These are phyloP conservation scores for Pocillopora grandis DNA, from an alignment of 92 coral and sea anemone species.

Conservation along the genomic window DNA sequence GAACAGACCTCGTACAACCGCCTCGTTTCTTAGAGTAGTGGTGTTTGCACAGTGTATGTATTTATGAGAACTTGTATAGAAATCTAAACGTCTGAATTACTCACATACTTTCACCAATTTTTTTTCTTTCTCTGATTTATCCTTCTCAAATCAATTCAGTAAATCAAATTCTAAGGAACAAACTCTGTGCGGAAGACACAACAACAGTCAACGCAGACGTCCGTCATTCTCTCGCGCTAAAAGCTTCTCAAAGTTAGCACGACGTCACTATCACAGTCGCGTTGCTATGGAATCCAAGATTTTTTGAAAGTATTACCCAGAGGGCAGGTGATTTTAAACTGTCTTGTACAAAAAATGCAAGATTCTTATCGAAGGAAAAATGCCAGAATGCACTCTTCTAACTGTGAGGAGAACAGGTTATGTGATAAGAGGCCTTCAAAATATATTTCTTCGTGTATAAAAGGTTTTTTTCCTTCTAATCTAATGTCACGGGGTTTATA, in stretches of 20 bases:
- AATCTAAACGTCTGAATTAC: neutral
- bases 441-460: neutral
- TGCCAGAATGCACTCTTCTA: neutral
- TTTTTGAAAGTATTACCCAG: neutral
- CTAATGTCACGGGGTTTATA: neutral
- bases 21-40: neutral
- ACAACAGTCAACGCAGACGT: no score
- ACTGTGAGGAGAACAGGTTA: neutral
- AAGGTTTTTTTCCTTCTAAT: neutral
- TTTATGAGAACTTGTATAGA: slow-evolving; percentile 8
- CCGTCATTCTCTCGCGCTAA: no score
- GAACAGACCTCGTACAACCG: neutral
- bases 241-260: no score
- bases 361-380: neutral
- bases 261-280: no score
- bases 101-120: neutral
- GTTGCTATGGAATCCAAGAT: no score
- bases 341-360: neutral
- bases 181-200: neutral
- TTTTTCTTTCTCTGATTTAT: neutral
- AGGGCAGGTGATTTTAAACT: neutral
- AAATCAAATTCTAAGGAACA: neutral
- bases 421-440: neutral
- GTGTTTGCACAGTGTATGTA: slow-evolving; percentile 14
- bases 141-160: neutral